Percentiles rank a stretch among this genome's conserved stretches.
These are phyloP conservation scores for Neodiprion fabricii DNA, from an alignment of 1,140 invertebrate genomes.

Conservation along the genomic window DNA sequence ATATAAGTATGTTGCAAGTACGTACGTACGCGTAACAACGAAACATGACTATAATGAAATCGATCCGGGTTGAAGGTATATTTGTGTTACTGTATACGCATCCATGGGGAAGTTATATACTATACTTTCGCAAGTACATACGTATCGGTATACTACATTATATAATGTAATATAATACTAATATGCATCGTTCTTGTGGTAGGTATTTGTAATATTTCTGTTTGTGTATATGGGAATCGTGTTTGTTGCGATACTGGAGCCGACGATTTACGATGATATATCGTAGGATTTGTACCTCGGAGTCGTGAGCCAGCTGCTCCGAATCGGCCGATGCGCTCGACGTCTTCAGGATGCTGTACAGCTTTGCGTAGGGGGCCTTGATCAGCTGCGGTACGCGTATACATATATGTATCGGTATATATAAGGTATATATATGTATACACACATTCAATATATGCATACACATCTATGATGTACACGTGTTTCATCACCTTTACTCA, in stretches of 20 bases:
- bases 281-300: conserved; percentile 52
- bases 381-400: conserved; percentile 73
- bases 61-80: no score
- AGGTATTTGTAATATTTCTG: background rate
- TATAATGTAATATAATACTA: no score
- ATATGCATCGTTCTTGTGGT: background rate
- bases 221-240: conserved; percentile 10
- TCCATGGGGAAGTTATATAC: background rate
- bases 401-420: background rate
- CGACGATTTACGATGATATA: conserved; percentile 1
- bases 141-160: background rate
- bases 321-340: conserved; percentile 85
- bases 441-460: background rate
- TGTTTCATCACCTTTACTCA: background rate
- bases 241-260: background rate
- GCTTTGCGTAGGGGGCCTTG: conserved; percentile 94
- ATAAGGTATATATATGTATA: background rate
- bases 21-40: no score
- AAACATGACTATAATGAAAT: no score
- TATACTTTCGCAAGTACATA: background rate
- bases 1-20: no score
- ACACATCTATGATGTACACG: background rate
- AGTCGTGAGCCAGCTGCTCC: conserved; percentile 65
- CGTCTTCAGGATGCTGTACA: conserved; percentile 93
- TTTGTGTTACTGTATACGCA: no score